Evolutionary conservation across 2,888 invertebrate genomes (phyloP).

Genomic region (Oxycera nigricornis): DNA sequence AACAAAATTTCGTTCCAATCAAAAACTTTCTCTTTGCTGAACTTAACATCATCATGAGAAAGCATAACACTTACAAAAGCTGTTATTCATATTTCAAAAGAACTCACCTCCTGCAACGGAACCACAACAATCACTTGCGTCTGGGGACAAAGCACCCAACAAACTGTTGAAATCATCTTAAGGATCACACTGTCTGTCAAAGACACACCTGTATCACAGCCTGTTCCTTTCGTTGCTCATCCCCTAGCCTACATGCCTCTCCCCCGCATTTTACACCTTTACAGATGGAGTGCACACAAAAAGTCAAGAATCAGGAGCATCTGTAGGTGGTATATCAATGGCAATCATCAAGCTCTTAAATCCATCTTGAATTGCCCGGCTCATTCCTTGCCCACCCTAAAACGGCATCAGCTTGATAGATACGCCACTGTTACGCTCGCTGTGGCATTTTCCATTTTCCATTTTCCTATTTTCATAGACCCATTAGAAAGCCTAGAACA

Average conservation of each 20-base stretch:
- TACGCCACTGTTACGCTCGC: constrained; percentile 1
- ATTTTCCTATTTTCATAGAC: background rate
- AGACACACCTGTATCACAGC: background rate
- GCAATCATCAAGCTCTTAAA: constrained; percentile 38
- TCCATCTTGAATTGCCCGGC: background rate
- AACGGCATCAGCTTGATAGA: background rate
- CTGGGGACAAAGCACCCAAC: background rate
- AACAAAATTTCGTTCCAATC: background rate
- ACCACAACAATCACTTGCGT: constrained; percentile 3
- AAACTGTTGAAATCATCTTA: constrained; percentile 30
- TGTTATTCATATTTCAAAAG: constrained; percentile 14
- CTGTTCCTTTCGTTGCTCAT: background rate
- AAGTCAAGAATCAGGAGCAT: constrained; percentile 5
- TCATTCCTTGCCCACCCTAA: background rate
- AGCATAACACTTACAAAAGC: background rate
- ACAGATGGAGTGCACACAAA: no score
- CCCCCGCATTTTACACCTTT: no score
- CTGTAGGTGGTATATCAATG: constrained; percentile 30
- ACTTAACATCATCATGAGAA: background rate
- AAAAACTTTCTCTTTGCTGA: background rate
- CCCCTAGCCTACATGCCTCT: background rate
- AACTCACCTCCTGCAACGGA: background rate
- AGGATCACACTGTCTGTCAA: constrained; percentile 17
- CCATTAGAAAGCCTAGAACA: constrained; percentile 3
- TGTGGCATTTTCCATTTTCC: background rate